phyloP scores from a whole-genome alignment of 2,113 vertebrate genomes.

The Chionodraco myersi region DNA sequence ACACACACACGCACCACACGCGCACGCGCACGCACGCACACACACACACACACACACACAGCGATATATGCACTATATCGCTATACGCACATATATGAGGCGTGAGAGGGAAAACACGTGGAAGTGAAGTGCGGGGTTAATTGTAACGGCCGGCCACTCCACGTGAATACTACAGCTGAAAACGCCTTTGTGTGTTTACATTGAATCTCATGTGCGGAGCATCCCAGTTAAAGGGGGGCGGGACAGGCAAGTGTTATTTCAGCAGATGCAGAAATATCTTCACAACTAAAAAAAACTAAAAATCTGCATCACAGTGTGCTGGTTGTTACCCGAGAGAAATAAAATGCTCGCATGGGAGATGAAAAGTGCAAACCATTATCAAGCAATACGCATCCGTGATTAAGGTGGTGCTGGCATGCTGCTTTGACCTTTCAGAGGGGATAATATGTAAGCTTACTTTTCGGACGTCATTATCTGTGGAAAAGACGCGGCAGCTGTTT shows the following conservation, averaged over 20 bases:
- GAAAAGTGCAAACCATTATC: constrained; percentile 56
- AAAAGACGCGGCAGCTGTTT: constrained; percentile 71
- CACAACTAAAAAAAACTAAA: constrained; percentile 25
- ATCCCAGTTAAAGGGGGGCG: constrained; percentile 59
- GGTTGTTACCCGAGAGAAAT: constrained; percentile 22
- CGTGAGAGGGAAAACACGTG: constrained; percentile 64
- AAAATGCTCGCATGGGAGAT: constrained; percentile 37
- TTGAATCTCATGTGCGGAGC: constrained; percentile 68
- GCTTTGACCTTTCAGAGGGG: constrained; percentile 63
- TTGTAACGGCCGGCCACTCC: constrained; percentile 63
- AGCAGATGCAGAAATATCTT: constrained; percentile 45
- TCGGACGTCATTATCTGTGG: constrained; percentile 63
- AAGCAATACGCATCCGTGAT: constrained; percentile 55
- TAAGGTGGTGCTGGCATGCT: constrained; percentile 55
- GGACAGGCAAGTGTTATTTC: constrained; percentile 52
- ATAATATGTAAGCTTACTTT: constrained; percentile 53
- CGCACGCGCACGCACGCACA: too few relatives aligned
- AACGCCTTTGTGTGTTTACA: constrained; percentile 82
- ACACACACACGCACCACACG: not conserved
- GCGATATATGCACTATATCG: too few relatives aligned
- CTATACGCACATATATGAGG: constrained; percentile 4
- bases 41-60: not conserved
- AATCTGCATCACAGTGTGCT: constrained; percentile 11
- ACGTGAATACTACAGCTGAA: constrained; percentile 77
- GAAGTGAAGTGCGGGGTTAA: constrained; percentile 68